Conservation (phyloP, 2,113 vertebrate species). For the Regulus satrapa region DNA sequence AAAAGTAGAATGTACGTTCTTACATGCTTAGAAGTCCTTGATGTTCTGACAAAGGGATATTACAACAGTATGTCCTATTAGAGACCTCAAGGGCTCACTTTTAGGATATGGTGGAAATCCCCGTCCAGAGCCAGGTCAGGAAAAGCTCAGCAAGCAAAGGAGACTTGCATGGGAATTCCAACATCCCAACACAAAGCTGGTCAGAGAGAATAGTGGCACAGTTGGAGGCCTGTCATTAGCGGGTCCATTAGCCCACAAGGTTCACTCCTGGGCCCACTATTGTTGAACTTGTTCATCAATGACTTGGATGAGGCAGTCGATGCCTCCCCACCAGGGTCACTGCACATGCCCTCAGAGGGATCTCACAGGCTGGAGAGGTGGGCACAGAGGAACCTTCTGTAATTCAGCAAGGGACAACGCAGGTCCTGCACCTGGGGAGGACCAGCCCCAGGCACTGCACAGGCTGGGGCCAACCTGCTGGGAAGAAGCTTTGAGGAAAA, state of each 20-base stretch:
- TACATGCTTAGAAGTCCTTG: not conserved
- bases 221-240: not conserved
- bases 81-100: not conserved
- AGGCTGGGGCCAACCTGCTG: not conserved
- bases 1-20: not conserved
- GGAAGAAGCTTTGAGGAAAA: not conserved
- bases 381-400: not conserved
- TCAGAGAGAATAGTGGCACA: not conserved
- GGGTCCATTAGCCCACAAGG: no score
- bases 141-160: not conserved
- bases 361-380: not conserved
- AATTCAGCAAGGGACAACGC: no score
- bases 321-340: not conserved
- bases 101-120: not conserved
- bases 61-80: not conserved
- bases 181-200: not conserved
- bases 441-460: not conserved
- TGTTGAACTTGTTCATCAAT: not conserved
- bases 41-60: not conserved
- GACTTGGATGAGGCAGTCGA: not conserved
- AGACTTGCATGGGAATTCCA: not conserved
- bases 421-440: no score
- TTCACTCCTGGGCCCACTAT: not conserved
- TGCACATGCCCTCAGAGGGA: not conserved
- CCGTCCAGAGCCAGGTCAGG: not conserved